A percentile compares a stretch with the other conserved stretches of the same genome.
phyloP scores from a whole-genome alignment of 2,888 invertebrate species.

The Glyphotaelius pellucidus region DNA sequence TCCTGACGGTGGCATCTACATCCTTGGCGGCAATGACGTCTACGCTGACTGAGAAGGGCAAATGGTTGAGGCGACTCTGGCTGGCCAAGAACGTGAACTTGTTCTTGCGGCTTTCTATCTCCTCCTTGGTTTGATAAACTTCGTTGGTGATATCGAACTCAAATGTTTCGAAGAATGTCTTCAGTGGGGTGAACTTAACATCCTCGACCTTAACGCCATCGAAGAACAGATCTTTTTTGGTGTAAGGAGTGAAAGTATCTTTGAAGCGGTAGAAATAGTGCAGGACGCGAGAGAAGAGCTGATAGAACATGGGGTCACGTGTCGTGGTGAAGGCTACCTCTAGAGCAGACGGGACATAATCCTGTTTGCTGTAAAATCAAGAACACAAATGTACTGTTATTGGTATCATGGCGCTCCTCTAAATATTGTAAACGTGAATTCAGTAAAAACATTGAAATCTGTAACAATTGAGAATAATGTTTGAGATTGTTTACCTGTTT shows the following conservation, averaged over 20 bases:
- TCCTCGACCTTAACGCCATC: constrained; percentile 80
- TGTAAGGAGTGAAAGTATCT: constrained; percentile 78
- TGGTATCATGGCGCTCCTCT: background rate
- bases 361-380: background rate
- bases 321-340: constrained; percentile 81
- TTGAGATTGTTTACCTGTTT: constrained; percentile 25
- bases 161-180: constrained; percentile 82
- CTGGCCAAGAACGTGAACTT: constrained; percentile 77
- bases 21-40: constrained; percentile 79
- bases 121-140: constrained; percentile 70
- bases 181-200: constrained; percentile 79
- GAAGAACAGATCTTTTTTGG: constrained; percentile 77
- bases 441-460: background rate
- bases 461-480: background rate
- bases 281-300: constrained; percentile 80
- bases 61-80: constrained; percentile 84
- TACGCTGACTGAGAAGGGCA: constrained; percentile 80
- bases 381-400: background rate
- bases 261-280: constrained; percentile 80
- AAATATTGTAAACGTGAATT: background rate
- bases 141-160: constrained; percentile 81
- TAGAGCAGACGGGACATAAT: constrained; percentile 77
- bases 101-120: constrained; percentile 71
- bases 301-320: constrained; percentile 85
- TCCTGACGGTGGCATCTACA: constrained; percentile 58